These are phyloP conservation scores for Anneissia japonica DNA, from an alignment of 35 echinoderm and acorn worm species.

Conservation along the genomic window DNA sequence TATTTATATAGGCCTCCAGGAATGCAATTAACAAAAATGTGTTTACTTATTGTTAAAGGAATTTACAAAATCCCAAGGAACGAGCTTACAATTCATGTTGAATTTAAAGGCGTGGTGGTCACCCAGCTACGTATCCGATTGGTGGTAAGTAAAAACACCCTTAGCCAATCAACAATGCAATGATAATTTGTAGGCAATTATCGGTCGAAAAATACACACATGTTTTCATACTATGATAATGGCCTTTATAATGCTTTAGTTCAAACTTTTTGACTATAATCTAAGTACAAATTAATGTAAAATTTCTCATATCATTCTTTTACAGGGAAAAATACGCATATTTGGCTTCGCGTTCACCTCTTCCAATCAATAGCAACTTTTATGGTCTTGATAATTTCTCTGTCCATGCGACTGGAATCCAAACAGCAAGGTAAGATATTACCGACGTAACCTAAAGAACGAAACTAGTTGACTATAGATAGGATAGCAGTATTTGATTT, in stretches of 20 bases:
- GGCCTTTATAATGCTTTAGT: background rate
- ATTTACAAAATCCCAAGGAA: constrained; percentile 37
- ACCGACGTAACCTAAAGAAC: too few species aligned
- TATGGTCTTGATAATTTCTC: constrained; percentile 39
- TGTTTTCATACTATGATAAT: background rate
- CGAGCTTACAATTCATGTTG: constrained; percentile 56
- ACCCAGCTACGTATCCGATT: constrained; percentile 62
- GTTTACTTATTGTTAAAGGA: constrained; percentile 12
- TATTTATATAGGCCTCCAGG: too few species aligned
- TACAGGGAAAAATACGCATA: constrained; percentile 67
- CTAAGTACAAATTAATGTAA: background rate
- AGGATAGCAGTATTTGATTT: too few species aligned
- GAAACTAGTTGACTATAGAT: too few species aligned
- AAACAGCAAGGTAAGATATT: constrained; percentile 51
- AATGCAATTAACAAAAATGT: too few species aligned
- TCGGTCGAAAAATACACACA: background rate
- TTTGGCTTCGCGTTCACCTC: constrained; percentile 41
- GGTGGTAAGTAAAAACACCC: constrained; percentile 89
- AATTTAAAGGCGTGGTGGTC: constrained; percentile 75
- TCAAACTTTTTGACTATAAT: background rate
- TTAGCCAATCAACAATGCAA: too few species aligned
- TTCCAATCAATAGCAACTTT: constrained; percentile 63
- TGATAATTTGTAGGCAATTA: too few species aligned
- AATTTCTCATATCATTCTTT: background rate
- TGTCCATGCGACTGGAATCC: constrained; percentile 33